Percentiles rank a stretch among this genome's conserved stretches.
phyloP scores from a whole-genome alignment of 2,797 vertebrate species.

The Muraenolepis orangiensis region DNA sequence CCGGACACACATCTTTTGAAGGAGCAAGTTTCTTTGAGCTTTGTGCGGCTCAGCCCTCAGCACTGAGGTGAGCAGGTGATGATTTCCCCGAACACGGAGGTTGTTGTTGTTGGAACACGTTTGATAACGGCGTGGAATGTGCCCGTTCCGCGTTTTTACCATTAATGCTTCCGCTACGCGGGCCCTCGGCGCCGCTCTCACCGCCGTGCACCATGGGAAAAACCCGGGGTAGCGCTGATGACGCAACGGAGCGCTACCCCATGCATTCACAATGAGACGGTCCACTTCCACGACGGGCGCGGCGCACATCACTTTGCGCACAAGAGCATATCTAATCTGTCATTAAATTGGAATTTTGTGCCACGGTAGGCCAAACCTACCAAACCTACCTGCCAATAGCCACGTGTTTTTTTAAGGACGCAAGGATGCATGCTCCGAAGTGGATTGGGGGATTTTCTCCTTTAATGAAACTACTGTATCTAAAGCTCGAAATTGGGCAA shows the following conservation, averaged over 20 bases:
- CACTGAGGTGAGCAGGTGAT: background rate
- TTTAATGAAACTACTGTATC: slow-evolving; percentile 1
- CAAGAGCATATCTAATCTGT: slow-evolving; percentile 51
- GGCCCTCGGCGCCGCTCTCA: background rate
- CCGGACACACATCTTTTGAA: background rate
- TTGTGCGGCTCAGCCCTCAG: background rate
- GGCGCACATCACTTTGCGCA: slow-evolving; percentile 48
- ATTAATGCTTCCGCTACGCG: slow-evolving; percentile 1
- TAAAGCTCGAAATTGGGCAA: slow-evolving; percentile 30
- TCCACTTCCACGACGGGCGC: slow-evolving; percentile 40
- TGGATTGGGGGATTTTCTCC: background rate
- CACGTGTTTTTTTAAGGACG: too few species aligned
- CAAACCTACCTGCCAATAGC: slow-evolving; percentile 25
- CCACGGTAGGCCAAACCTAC: slow-evolving; percentile 18
- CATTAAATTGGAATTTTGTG: slow-evolving; percentile 46
- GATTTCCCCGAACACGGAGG: background rate
- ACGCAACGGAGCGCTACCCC: slow-evolving; percentile 45
- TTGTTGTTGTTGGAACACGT: background rate
- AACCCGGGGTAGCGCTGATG: slow-evolving; percentile 33
- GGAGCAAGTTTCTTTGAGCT: background rate
- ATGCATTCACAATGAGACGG: slow-evolving; percentile 32
- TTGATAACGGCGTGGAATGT: background rate
- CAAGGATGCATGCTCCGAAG: slow-evolving; percentile 27
- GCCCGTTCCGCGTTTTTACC: slow-evolving; percentile 27
- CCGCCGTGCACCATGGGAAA: slow-evolving; percentile 33